phyloP scores from a whole-genome alignment of 92 coral and sea anemone genomes.

The Parazoanthus swiftii region DNA sequence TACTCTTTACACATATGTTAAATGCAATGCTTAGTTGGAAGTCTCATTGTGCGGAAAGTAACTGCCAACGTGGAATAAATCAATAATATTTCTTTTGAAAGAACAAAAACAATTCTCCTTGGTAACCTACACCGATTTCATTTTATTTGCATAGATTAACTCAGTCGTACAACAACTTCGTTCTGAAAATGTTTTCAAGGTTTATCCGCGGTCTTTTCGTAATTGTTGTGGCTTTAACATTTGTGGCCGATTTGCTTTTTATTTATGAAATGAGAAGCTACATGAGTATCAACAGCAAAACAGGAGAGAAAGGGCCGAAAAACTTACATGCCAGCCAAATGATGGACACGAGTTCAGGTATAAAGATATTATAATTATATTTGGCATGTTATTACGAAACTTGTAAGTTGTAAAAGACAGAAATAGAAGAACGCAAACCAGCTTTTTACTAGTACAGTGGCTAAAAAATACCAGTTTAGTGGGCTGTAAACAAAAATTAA shows the following conservation, averaged over 20 bases:
- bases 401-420: neutral
- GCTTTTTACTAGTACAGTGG: neutral
- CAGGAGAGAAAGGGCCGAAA: neutral
- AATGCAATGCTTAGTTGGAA: too few species aligned
- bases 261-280: slow-evolving; percentile 27
- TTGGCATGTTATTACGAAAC: neutral
- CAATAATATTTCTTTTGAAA: too few species aligned
- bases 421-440: neutral
- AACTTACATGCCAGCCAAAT: neutral
- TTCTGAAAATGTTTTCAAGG: slow-evolving; percentile 27
- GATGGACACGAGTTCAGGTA: slow-evolving; percentile 35
- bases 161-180: neutral
- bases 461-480: neutral
- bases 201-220: slow-evolving; percentile 33
- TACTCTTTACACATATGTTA: too few species aligned
- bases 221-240: slow-evolving; percentile 32
- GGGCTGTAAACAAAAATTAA: too few species aligned
- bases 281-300: neutral
- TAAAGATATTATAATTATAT: neutral
- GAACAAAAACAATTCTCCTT: neutral
- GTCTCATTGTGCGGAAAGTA: too few species aligned
- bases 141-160: neutral
- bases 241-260: slow-evolving; percentile 32
- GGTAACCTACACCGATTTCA: neutral
- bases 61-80: too few species aligned